A percentile compares a stretch with the other conserved stretches of the same genome.
Conservation (phyloP, 2,113 vertebrate species). For the Corythaeola cristata region DNA sequence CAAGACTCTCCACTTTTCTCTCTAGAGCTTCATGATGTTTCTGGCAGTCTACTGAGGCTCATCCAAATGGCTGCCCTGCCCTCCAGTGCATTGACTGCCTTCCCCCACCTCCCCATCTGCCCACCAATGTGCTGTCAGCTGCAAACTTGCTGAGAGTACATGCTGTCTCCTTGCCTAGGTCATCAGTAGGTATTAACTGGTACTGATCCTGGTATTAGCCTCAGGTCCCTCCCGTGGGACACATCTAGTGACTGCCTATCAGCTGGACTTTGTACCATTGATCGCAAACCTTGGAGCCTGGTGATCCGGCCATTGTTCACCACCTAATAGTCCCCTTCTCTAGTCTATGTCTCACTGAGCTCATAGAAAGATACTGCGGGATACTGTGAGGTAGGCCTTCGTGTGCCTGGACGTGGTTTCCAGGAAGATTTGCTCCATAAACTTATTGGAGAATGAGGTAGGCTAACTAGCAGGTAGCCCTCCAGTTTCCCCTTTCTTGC, state of each 20-base stretch:
- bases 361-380: neutral
- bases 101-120: accelerated
- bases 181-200: neutral
- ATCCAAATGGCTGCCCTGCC: neutral
- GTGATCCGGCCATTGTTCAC: neutral
- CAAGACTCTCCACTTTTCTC: neutral
- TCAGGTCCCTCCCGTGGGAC: neutral
- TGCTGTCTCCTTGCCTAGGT: neutral
- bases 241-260: neutral
- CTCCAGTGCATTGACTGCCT: neutral
- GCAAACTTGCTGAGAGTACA: neutral
- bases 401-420: neutral
- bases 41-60: neutral
- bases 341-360: neutral
- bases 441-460: neutral
- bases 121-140: neutral
- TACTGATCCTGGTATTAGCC: neutral
- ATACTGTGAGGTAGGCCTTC: neutral
- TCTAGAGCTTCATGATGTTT: neutral
- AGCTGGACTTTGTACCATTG: neutral
- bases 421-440: neutral
- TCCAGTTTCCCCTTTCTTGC: neutral
- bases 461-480: neutral
- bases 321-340: neutral
- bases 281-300: neutral